Evolutionary conservation across 37 sponge, comb jelly and placozoan genomes (phyloP), one percentile per base, ranked within the genome.

Genomic region (Hexactinellida sp.): DNA sequence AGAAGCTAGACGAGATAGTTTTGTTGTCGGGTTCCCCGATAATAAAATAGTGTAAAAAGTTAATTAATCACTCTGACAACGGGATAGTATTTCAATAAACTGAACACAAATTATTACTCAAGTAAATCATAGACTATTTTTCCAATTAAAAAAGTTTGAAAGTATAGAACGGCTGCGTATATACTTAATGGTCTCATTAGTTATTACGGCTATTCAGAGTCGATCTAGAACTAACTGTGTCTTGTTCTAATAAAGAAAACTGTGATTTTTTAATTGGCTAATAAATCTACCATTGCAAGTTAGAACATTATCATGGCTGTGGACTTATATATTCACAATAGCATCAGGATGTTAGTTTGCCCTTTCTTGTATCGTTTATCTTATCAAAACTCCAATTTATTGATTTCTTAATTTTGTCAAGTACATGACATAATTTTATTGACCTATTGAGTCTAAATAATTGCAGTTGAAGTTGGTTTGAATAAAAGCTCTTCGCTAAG

Each of bases 1-100:
- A 63, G 76, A 63, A 63, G 76, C 76, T 63, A 63, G 76, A 63
- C 76, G 13, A 63, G 13, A 63, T 63, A 21, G 34, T 63, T 63
- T 10, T 63, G 76, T 63, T 63, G 30, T 63, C 30, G 76, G 13
- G 76, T 63, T 21, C 76, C 76, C 76, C 30, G 1, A 63, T 32
- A 23, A 63, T n/a, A 63, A 63, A 63, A 25, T 21, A n/a, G 28
- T 63, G 76, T 63, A n/a, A 63, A 63, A 63, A 63, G 30, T 63
- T 63, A 63, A 63, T 63, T 63, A 63, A 63, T 63, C 30, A 63
- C 3, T 63, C 13, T 63, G 13, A 63, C 76, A 63, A 63, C 76
- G 3, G 13, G 76, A 63, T 63, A 25, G 21, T 21, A n/a, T 63
- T 63, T 63, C 76, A 63, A 25, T 32, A 28, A 25, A 23, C 34